Base-by-base conservation (phyloP, 2,113 vertebrate species). In the Rhipidura dahli region DNA sequence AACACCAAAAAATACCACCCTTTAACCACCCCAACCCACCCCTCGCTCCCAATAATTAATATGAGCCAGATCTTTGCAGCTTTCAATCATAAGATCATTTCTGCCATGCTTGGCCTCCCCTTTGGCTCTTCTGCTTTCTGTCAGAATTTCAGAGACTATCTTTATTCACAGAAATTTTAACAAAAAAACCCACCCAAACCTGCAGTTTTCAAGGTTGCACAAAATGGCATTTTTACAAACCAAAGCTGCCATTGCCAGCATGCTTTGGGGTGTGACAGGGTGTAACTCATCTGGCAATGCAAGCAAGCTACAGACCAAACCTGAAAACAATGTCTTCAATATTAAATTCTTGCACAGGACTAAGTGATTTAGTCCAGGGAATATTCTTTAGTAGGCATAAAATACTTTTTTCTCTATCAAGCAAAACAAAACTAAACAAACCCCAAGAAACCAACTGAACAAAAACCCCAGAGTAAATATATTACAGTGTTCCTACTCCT, bases 11-110 rank as follows among this genome's bases (percentile, higher is more conserved):
- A 24, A 33, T 23, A 27, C 0, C 28, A 61, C 8, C 9, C 21
- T 24, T 42, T 31, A 61, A 15, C 6, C 15, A 59, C 20, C 28
- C 6, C 63, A 70, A 30, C 4, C 4, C 20, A 61, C 3, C 2
- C 15, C 8, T 15, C 2, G 0, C 5, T 2, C 11, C 3, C 8
- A 1, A 0, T 37, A 80, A 53, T 76, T 31, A 86, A 39, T 3
- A n/a, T 30, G 12, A 54, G 10, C 18, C 54, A 61, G n/a, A 79
- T 30, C 33, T 60, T 68, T 1, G 0, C n/a, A 87, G 61, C 9
- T 90, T 92, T 54, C 39, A 49, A 6, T 5, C 26, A 11, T 1
- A 21, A 47, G 44, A 68, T 31, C 2, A 57, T 57, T 69, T 56
- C 13, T 11, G 28, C 22, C 31, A 53, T 10, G 11, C 21, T n/a